These are phyloP conservation scores for Corapipo altera DNA, from an alignment of 2,113 vertebrate species.

Conservation along the genomic window DNA sequence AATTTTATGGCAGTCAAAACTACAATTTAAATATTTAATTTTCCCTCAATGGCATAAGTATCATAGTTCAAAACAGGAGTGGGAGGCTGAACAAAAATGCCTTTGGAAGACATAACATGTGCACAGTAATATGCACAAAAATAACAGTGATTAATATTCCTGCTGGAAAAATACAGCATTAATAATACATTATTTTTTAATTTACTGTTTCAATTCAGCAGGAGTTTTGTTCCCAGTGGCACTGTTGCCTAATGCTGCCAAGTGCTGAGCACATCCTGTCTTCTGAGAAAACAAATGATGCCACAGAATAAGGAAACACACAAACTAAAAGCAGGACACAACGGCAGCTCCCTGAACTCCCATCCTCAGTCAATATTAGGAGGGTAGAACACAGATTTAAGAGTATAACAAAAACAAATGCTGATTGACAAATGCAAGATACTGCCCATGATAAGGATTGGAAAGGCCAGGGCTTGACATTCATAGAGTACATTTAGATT, in stretches of 20 bases:
- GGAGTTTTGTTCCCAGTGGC: neutral
- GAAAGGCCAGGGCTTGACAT: neutral
- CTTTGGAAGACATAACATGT: neutral
- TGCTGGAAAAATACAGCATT: neutral
- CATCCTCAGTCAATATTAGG: neutral
- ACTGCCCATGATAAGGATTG: neutral
- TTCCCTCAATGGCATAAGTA: neutral
- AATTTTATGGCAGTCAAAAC: neutral
- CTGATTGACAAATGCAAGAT: neutral
- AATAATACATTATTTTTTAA: neutral
- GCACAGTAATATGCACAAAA: neutral
- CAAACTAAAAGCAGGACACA: neutral
- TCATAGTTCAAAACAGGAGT: neutral
- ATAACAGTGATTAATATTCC: neutral
- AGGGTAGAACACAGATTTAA: neutral
- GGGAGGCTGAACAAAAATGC: neutral
- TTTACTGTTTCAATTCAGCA: neutral
- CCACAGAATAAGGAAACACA: neutral
- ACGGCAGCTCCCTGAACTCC: neutral
- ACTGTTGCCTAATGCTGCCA: neutral
- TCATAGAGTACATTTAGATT: neutral
- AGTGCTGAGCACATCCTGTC: neutral
- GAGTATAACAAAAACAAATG: neutral
- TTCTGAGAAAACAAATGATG: neutral
- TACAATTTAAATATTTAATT: neutral